Evolutionary conservation across 2,888 invertebrate genomes (phyloP), one percentile per base, ranked within the genome.

Genomic region (Metallyticus violacea): DNA sequence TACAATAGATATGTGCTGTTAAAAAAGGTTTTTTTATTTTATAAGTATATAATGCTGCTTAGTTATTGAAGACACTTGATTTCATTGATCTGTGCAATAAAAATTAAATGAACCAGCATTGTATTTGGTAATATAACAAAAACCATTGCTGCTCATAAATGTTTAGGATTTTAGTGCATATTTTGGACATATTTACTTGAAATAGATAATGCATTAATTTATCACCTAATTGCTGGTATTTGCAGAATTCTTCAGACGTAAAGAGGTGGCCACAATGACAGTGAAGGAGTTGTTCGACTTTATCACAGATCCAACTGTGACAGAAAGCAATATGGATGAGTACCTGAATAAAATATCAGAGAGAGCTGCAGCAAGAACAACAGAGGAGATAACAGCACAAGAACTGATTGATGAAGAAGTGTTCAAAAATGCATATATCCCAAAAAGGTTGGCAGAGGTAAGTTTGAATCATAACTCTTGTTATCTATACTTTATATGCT

Each of bases 281-380:
- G 95, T 98, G 0, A 97, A 97, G 90, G 97, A 97, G 89, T 92
- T 99, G 86, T 99, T 99, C 93, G 97, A 99, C 91, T 99, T 99
- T 90, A 96, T 99, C 85, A 99, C 99, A 0, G 99, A 99, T 93
- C 95, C 97, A 25, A 95, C 95, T 1, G 96, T 99, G 82, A 97
- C 94, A 87, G 95, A 95, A 85, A 93, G 93, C 2, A 97, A 98
- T 92, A 95, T 97, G 92, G 97, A 97, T 89, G 94, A 95, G 85
- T 96, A 95, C 91, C 92, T 98, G 79, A 96, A 96, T 89, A 94
- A 93, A 89, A 93, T 97, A 81, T 95, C 97, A 0, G 95, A 96
- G 86, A 93, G 94, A 87, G 95, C 95, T 26, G 93, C 94, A 3
- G 92, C 94, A 84, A 93, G 95, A 79, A 93, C 94, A 89, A 92